phyloP scores from a whole-genome alignment of 2,888 invertebrate genomes.

The Folsomia manolachei region DNA sequence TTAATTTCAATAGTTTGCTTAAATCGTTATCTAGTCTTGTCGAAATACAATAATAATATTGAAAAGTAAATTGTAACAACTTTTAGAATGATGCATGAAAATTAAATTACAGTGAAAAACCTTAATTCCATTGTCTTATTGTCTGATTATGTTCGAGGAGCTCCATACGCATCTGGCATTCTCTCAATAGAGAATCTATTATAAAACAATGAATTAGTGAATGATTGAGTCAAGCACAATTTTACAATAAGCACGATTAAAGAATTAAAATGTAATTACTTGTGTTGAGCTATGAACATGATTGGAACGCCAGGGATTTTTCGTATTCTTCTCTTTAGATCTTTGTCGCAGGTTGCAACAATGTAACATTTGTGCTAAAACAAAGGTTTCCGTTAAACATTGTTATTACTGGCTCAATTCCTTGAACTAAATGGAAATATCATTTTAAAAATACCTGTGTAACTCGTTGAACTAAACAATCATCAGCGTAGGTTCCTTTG shows the following conservation, averaged over 20 bases:
- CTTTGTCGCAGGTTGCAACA: constrained; percentile 98
- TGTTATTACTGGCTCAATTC: too few species aligned
- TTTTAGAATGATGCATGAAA: too few species aligned
- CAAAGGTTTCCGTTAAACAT: background rate
- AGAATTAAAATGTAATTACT: constrained; percentile 53
- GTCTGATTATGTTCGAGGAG: constrained; percentile 66
- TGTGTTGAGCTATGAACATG: constrained; percentile 91
- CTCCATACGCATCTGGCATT: constrained; percentile 98
- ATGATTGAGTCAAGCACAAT: background rate
- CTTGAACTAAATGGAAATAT: too few species aligned
- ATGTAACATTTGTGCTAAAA: constrained; percentile 96
- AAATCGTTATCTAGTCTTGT: too few species aligned
- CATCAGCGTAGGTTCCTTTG: constrained; percentile 98
- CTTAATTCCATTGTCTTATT: background rate
- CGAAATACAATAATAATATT: too few species aligned
- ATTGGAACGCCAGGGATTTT: constrained; percentile 99
- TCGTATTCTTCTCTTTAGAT: constrained; percentile 87
- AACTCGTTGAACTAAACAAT: constrained; percentile 92
- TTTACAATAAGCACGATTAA: background rate
- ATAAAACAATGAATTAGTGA: constrained; percentile 46
- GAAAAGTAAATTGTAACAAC: too few species aligned
- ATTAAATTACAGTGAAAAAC: too few species aligned
- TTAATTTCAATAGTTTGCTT: too few species aligned
- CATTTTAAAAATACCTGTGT: constrained; percentile 76
- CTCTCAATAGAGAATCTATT: constrained; percentile 89